Evolutionary conservation across 2,797 vertebrate genomes (phyloP), one percentile per base, ranked within the genome.

Genomic region (Pelobates cultripes): DNA sequence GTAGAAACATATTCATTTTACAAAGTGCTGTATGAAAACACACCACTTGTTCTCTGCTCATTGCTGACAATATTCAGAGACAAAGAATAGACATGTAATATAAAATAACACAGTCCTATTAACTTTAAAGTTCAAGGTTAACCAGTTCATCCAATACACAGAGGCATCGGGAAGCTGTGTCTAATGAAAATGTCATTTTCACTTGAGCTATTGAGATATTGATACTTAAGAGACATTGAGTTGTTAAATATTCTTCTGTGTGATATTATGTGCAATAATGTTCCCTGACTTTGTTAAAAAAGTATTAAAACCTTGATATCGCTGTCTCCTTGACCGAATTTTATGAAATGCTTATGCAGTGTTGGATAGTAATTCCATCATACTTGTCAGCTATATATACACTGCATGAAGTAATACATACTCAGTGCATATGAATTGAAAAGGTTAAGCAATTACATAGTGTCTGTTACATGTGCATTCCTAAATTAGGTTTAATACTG

Each of bases 241-340:
- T 71, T 71, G 70, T 64, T 64, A 64, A 64, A 64, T 64, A 64
- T 64, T 64, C 61, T 64, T 28, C 14, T 71, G 70, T 71, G 14
- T 51, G 70, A 71, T 53, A 71, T 71, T 71, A 51, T 71, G 45
- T 28, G 14, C 15, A 70, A 45, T 70, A 70, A 70, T 17, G 17
- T 14, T 45, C 14, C 44, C 45, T 71, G 44, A 44, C 68, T 15
- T 45, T 70, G 43, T n/a, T 70, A 45, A 15, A 71, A 44, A 28
- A 51, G 17, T 15, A 44, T 45, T 70, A 70, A 70, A 70, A 45
- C 43, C 43, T 15, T 8, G 43, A 70, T 8, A 7, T 40, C 3
- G 3, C n/a, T 45, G 17, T 71, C 70, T 28, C 44, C 45, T n/a
- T 28, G 8, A 53, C 45, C 70, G 13, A 44, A 43, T n/a, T 71